Percentiles rank a stretch among this genome's conserved stretches.
Evolutionary conservation across 2,113 vertebrate genomes (phyloP).

Genomic region (Sapajus apella): DNA sequence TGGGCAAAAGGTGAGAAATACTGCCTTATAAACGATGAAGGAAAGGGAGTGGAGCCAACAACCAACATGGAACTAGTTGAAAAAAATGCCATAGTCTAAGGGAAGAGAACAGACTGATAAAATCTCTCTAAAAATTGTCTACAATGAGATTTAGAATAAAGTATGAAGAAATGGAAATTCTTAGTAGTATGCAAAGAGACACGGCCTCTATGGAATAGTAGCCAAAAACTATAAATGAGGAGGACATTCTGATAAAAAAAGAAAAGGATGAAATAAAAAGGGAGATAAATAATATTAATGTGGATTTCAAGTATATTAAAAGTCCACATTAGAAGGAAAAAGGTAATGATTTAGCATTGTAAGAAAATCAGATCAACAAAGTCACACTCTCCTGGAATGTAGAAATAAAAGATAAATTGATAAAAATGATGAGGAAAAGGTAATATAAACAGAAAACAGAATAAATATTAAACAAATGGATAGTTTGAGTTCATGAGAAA

Average conservation of each 20-base stretch:
- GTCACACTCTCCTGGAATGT: not conserved
- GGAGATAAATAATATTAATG: not conserved
- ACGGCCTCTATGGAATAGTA: not conserved
- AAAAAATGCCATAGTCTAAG: not conserved
- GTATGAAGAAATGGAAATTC: not conserved
- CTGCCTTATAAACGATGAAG: not conserved
- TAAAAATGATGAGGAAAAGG: conserved; percentile 44
- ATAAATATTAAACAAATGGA: conserved; percentile 25
- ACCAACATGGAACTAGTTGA: not conserved
- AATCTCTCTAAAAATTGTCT: not conserved
- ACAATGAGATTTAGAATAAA: not conserved
- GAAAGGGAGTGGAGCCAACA: not conserved
- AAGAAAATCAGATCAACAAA: not conserved
- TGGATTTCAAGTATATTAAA: not conserved
- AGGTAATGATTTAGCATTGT: not conserved
- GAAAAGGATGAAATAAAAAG: not conserved
- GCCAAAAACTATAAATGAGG: not conserved
- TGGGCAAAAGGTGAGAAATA: not conserved
- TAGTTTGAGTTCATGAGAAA: not conserved
- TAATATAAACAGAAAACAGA: not conserved
- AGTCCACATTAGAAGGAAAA: not conserved
- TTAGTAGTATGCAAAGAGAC: not conserved
- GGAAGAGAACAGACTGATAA: not conserved
- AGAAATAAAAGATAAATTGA: not conserved
- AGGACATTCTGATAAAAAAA: not conserved